These are phyloP conservation scores for Takifugu ocellatus DNA, from an alignment of 2,797 vertebrate species.

Conservation along the genomic window DNA sequence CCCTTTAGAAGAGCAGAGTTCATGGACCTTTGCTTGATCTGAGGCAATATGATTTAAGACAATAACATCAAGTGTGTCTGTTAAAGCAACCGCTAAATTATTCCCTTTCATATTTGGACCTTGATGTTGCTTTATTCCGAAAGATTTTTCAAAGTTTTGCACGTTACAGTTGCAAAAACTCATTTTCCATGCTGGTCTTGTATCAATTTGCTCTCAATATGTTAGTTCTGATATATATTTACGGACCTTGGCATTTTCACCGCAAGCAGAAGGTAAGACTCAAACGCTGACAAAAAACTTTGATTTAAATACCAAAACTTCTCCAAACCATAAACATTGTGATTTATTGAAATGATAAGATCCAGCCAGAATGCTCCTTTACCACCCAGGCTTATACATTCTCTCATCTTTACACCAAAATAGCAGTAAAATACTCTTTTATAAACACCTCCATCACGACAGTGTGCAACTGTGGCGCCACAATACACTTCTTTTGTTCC, in stretches of 20 bases:
- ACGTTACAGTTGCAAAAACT: conserved; percentile 18
- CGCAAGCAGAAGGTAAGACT: conserved; percentile 15
- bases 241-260: conserved; percentile 17
- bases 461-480: conserved; percentile 12
- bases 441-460: conserved; percentile 45
- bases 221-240: background rate
- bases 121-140: conserved; percentile 10
- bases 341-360: conserved; percentile 40
- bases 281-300: conserved; percentile 25
- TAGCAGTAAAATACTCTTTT: conserved; percentile 67
- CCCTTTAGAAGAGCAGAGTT: conserved; percentile 38
- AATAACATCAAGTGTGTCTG: conserved; percentile 8
- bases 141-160: conserved; percentile 7
- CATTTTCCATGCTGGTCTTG: conserved; percentile 3
- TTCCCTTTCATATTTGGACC: conserved; percentile 14
- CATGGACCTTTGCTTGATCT: conserved; percentile 39
- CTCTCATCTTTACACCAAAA: conserved; percentile 68
- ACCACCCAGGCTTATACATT: conserved; percentile 66
- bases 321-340: conserved; percentile 31
- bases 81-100: background rate
- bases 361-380: conserved; percentile 37
- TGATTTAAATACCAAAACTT: background rate
- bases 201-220: background rate
- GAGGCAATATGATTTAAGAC: conserved; percentile 34
- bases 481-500: too few species aligned